phyloP scores from a whole-genome alignment of 2,888 invertebrate genomes.

The Dusona sp. region DNA sequence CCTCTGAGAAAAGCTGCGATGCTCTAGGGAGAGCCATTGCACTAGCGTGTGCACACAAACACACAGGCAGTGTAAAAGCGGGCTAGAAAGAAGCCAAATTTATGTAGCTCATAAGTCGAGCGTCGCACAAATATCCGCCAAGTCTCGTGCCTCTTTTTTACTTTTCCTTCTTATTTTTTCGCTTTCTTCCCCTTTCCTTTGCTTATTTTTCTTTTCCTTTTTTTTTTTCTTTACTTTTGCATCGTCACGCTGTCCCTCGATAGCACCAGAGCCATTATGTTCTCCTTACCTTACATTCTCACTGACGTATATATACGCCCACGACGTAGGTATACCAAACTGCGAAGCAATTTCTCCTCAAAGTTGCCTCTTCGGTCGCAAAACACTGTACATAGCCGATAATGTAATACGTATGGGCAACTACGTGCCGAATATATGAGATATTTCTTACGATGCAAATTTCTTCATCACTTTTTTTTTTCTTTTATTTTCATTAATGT shows the following conservation, averaged over 20 bases:
- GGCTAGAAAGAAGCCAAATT: constrained; percentile 68
- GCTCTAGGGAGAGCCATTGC: constrained; percentile 45
- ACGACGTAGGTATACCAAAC: constrained; percentile 1
- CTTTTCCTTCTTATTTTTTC: constrained; percentile 13
- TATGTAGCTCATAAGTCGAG: constrained; percentile 71
- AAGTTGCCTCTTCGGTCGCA: constrained; percentile 7
- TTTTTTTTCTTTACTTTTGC: constrained; percentile 43
- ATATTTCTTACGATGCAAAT: background rate
- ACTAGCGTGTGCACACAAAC: constrained; percentile 9
- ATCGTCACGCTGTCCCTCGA: constrained; percentile 63
- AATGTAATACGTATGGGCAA: background rate
- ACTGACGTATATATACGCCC: constrained; percentile 16
- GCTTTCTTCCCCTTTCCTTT: background rate
- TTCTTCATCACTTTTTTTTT: background rate
- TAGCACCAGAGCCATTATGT: constrained; percentile 68
- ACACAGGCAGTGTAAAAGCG: constrained; percentile 31
- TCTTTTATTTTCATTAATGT: too few relatives aligned
- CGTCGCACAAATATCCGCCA: constrained; percentile 68
- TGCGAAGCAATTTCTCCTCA: background rate
- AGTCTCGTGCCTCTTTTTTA: constrained; percentile 19
- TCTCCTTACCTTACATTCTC: constrained; percentile 62
- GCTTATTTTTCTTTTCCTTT: constrained; percentile 21
- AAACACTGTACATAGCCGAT: background rate
- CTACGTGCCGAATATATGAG: background rate
- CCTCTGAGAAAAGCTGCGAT: constrained; percentile 52